Evolutionary conservation across 2,113 vertebrate species (phyloP).

Genomic region (Merops nubicus): DNA sequence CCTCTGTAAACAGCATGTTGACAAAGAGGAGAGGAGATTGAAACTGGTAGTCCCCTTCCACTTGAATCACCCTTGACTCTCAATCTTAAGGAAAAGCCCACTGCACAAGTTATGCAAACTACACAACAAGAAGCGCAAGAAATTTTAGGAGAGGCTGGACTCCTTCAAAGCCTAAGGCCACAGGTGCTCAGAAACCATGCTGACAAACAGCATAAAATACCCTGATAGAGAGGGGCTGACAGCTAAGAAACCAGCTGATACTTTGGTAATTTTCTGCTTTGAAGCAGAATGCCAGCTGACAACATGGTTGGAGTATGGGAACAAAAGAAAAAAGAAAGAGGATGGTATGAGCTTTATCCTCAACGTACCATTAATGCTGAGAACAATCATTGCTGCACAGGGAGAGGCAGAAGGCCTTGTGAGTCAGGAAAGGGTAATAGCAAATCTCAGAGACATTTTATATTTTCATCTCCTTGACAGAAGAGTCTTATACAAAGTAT

Average conservation of each 20-base stretch:
- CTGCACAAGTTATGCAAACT: not conserved
- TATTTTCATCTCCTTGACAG: not conserved
- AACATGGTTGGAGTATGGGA: not conserved
- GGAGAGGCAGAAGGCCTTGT: not conserved
- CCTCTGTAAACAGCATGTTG: not conserved
- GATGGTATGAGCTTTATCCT: not conserved
- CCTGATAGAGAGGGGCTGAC: not conserved
- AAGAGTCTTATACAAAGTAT: not conserved
- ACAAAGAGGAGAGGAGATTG: not conserved
- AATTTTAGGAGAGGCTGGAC: not conserved
- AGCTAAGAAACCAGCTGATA: not conserved
- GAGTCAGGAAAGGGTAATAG: not conserved
- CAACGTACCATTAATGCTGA: not conserved
- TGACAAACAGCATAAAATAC: not conserved
- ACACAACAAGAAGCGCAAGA: not conserved
- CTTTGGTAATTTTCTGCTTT: not conserved
- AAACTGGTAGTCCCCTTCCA: not conserved
- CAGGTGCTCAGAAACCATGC: not conserved
- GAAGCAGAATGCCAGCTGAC: slow-evolving; percentile 6
- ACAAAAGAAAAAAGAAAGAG: not conserved
- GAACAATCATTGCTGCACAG: not conserved
- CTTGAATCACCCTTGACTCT: not conserved
- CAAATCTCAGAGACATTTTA: not conserved
- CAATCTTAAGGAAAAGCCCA: not conserved
- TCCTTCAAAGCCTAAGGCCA: not conserved